These are phyloP conservation scores for Myopa tessellatipennis DNA, from an alignment of 2,888 invertebrate species.

Conservation along the genomic window DNA sequence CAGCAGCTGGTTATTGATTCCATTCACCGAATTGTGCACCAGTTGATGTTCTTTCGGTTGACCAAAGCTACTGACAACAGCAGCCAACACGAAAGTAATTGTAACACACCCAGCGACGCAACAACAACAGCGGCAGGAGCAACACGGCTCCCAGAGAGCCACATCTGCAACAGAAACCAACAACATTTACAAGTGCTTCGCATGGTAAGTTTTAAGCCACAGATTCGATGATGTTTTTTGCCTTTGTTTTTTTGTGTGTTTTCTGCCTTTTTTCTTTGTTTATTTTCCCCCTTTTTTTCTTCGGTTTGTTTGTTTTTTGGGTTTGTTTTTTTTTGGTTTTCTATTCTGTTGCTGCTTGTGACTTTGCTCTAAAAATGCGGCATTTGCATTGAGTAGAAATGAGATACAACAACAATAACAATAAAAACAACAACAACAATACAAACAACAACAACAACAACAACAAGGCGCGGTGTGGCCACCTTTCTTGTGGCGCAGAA, in stretches of 20 bases:
- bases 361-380: constrained; percentile 27
- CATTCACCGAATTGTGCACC: too few species aligned
- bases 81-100: not conserved
- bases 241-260: not conserved
- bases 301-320: too few species aligned
- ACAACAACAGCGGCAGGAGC: constrained; percentile 17
- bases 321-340: not conserved
- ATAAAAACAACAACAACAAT: too few species aligned
- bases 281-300: not conserved
- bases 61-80: constrained; percentile 36
- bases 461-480: too few species aligned
- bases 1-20: too few species aligned
- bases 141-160: not conserved
- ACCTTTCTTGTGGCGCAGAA: not conserved
- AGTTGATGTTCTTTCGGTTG: too few species aligned
- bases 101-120: not conserved
- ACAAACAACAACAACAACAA: too few species aligned
- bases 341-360: not conserved
- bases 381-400: not conserved
- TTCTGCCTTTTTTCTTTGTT: not conserved
- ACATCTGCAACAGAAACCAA: constrained; percentile 13
- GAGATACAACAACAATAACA: not conserved
- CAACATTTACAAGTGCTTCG: constrained; percentile 30
- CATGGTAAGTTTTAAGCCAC: constrained; percentile 16
- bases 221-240: constrained; percentile 15